Percentiles rank a stretch among this genome's conserved stretches.
phyloP scores from a whole-genome alignment of 2,888 invertebrate genomes.

The Hetaerina titia region DNA sequence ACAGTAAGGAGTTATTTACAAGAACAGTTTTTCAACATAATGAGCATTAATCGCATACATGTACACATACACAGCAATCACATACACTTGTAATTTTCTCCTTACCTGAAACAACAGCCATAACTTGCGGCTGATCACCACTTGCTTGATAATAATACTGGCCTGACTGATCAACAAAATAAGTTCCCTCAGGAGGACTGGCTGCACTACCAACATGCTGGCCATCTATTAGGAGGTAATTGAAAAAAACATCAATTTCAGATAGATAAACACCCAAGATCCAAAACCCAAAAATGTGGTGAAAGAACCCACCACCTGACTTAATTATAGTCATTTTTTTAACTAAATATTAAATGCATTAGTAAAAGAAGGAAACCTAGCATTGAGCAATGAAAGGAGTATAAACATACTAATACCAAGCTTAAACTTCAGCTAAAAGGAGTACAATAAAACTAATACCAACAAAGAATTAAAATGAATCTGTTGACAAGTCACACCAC shows the following conservation, averaged over 20 bases:
- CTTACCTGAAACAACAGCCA: conserved; percentile 81
- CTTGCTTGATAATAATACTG: conserved; percentile 90
- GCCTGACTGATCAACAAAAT: conserved; percentile 90
- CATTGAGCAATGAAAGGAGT: too few species aligned
- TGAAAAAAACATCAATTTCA: neutral
- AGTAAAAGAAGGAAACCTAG: too few species aligned
- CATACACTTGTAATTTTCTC: neutral
- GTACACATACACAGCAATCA: neutral
- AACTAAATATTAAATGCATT: too few species aligned
- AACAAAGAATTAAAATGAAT: too few species aligned
- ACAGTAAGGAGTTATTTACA: neutral
- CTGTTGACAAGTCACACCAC: too few species aligned
- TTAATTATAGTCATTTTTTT: too few species aligned
- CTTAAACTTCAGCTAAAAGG: too few species aligned
- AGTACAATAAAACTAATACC: too few species aligned
- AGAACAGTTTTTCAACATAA: neutral
- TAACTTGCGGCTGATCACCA: conserved; percentile 82
- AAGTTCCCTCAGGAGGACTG: conserved; percentile 82
- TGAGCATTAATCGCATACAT: neutral
- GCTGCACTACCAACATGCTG: conserved; percentile 60
- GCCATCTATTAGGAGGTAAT: conserved; percentile 62
- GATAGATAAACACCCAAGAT: neutral
- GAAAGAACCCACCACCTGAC: too few species aligned
- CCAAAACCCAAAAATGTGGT: neutral
- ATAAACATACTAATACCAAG: too few species aligned